Percentiles rank a stretch among this genome's conserved stretches.
phyloP scores from a whole-genome alignment of 2,888 invertebrate genomes.

The Pachymerium ferrugineum region DNA sequence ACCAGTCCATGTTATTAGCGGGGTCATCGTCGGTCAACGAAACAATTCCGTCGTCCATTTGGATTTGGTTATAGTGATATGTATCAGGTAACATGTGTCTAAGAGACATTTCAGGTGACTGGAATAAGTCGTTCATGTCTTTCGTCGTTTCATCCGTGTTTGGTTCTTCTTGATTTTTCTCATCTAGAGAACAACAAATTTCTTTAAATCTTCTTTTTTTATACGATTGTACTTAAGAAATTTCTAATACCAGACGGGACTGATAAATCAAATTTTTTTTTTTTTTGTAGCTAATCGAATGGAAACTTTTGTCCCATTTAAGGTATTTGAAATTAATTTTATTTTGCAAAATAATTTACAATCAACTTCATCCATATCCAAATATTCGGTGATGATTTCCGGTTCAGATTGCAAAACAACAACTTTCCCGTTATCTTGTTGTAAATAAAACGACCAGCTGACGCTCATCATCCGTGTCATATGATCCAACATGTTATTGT shows the following conservation, averaged over 20 bases:
- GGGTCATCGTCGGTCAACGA: neutral
- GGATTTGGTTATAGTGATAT: slow-evolving; percentile 18
- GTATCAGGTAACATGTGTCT: neutral
- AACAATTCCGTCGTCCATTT: neutral
- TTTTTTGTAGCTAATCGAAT: too few species aligned
- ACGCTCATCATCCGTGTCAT: slow-evolving; percentile 42
- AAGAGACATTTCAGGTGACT: neutral
- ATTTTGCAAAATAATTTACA: neutral
- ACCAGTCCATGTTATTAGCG: slow-evolving; percentile 29
- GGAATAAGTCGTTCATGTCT: neutral
- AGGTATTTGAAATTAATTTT: too few species aligned
- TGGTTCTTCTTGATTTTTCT: slow-evolving; percentile 21
- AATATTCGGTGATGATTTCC: slow-evolving; percentile 39
- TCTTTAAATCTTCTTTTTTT: neutral
- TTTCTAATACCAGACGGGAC: too few species aligned
- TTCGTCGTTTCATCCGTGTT: neutral
- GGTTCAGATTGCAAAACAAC: slow-evolving; percentile 44
- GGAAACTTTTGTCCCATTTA: too few species aligned
- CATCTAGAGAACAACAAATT: neutral
- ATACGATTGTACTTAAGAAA: neutral
- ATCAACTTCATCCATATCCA: slow-evolving; percentile 34
- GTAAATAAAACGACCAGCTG: slow-evolving; percentile 45
- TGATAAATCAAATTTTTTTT: too few species aligned
- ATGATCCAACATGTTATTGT: slow-evolving; percentile 44
- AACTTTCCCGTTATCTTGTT: slow-evolving; percentile 42